Evolutionary conservation across 2,888 invertebrate species (phyloP), one percentile per base, ranked within the genome.

Genomic region (Andrena bucephala): DNA sequence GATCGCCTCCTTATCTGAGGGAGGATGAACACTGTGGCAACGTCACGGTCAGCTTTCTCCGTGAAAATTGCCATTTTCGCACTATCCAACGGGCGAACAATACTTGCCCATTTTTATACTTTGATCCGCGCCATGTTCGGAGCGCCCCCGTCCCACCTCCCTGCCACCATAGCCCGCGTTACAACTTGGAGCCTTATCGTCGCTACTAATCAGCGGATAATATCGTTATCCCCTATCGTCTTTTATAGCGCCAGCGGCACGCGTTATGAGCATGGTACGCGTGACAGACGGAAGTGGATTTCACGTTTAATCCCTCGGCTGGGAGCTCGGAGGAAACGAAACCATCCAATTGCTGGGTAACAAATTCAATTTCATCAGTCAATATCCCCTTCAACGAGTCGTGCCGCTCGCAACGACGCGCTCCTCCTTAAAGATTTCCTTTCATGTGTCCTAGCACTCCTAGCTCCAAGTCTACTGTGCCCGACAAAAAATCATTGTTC

Each of bases 1-100:
- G 93, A 93, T 93, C 89, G 84, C 77, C 81, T 90, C 79, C 93
- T 94, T 94, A 94, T 94, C 93, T 88, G 85, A 52, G 60, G 71
- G 72, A 73, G 69, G 81, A 81, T 83, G 83, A 84, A 69, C 69
- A 81, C 62, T 27, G 83, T 50, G 81, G 77, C 77, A 74, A 81
- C 86, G 83, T 89, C 85, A 89, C 89, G 91, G 90, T 91, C 90
- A 89, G 89, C 88, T 86, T 77, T 85, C 84, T 59, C 42, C 63
- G 81, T 70, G 65, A 78, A 88, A 85, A 80, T 81, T 60, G 76
- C 65, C 54, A 71, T 82, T 78, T 82, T 66, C 42, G 74, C 85
- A 77, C 62, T 75, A 78, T 77, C 48, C 68, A n/a, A n/a, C 52
- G 2, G 13, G 57, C 59, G 78, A 74, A 86, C 80, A 63, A 77